A percentile compares a stretch with the other conserved stretches of the same genome.
Evolutionary conservation across 2,888 invertebrate genomes (phyloP).

Genomic region (Apotomis capreana): DNA sequence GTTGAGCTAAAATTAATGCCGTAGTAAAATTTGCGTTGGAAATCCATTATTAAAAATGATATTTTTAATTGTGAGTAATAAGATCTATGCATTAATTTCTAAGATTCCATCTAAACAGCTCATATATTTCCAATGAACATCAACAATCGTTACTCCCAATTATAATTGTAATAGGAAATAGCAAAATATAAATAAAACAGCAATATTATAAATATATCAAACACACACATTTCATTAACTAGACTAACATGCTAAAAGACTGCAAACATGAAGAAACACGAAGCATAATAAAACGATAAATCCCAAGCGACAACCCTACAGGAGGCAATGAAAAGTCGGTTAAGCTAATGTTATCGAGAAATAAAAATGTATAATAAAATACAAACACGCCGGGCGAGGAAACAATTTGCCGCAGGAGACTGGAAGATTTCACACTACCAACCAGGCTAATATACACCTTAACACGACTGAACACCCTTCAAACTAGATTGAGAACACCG

Average conservation of each 20-base stretch:
- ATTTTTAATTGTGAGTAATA: too few relatives aligned
- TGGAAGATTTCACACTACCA: conserved; percentile 79
- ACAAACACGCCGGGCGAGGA: conserved; percentile 81
- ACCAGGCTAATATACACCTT: conserved; percentile 57
- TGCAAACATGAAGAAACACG: conserved; percentile 4
- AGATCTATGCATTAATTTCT: too few relatives aligned
- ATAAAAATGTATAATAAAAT: conserved; percentile 84
- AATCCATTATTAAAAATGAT: too few relatives aligned
- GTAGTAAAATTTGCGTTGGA: too few relatives aligned
- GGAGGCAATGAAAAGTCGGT: conserved; percentile 83
- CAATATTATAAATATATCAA: neutral
- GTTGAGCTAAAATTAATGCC: too few relatives aligned
- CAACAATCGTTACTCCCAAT: too few relatives aligned
- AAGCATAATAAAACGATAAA: conserved; percentile 38
- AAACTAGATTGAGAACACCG: conserved; percentile 54
- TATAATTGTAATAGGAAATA: neutral
- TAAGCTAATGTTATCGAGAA: conserved; percentile 84
- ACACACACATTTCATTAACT: neutral
- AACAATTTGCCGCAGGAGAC: conserved; percentile 83
- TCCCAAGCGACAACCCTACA: conserved; percentile 72
- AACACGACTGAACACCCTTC: conserved; percentile 54
- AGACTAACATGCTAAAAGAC: neutral
- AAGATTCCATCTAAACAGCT: too few relatives aligned
- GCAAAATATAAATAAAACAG: neutral
- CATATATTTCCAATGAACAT: too few relatives aligned